Evolutionary conservation across 2,888 invertebrate species (phyloP).

Genomic region (Augochlorella aurata): DNA sequence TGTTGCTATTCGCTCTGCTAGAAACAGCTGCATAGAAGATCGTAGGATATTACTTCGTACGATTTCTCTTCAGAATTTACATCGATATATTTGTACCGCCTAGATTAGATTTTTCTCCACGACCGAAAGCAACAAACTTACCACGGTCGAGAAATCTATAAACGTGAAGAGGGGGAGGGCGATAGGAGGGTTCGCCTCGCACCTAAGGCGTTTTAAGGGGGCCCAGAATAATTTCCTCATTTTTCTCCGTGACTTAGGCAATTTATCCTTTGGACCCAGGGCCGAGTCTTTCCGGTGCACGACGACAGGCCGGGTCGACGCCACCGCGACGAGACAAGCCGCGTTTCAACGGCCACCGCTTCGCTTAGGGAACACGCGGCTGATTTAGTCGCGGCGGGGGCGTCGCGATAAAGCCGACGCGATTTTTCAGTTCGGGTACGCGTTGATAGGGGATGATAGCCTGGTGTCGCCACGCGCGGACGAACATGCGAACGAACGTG

Average conservation of each 20-base stretch:
- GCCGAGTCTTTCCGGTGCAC: slow-evolving; percentile 28
- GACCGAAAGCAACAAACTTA: not conserved
- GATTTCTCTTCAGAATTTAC: too few species aligned
- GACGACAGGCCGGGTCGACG: slow-evolving; percentile 35
- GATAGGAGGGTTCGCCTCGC: not conserved
- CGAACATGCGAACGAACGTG: slow-evolving; percentile 59
- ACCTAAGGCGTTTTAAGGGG: slow-evolving; percentile 36
- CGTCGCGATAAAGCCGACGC: slow-evolving; percentile 67
- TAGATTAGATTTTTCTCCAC: too few species aligned
- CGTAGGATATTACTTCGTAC: too few species aligned
- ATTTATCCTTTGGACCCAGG: slow-evolving; percentile 59
- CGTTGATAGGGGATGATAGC: slow-evolving; percentile 68
- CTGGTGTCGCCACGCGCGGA: slow-evolving; percentile 44
- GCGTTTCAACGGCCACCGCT: slow-evolving; percentile 59
- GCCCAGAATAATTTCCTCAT: slow-evolving; percentile 64
- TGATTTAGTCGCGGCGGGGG: slow-evolving; percentile 51
- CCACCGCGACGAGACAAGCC: slow-evolving; percentile 42
- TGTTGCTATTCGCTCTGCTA: too few species aligned
- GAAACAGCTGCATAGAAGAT: too few species aligned
- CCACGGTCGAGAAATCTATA: not conserved
- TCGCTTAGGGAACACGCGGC: slow-evolving; percentile 49
- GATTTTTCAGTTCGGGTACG: slow-evolving; percentile 71
- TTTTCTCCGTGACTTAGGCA: slow-evolving; percentile 61
- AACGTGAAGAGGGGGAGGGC: not conserved
- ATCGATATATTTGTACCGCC: too few species aligned